These are phyloP conservation scores for Benthosema pterotum DNA, from an alignment of 2,797 vertebrate genomes.

Conservation along the genomic window DNA sequence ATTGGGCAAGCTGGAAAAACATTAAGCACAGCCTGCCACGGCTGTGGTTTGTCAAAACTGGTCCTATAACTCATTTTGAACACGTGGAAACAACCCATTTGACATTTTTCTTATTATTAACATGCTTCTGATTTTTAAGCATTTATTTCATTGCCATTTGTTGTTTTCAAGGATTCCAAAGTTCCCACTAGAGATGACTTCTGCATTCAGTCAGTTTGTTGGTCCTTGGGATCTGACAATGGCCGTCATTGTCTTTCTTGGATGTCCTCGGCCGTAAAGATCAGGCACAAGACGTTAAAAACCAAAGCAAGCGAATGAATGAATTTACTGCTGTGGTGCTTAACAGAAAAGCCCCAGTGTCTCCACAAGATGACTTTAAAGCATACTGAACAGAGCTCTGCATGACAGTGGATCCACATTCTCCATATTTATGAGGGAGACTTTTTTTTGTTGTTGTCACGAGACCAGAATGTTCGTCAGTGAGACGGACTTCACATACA, in stretches of 20 bases:
- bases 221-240: not conserved
- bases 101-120: not conserved
- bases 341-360: no score
- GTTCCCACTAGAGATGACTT: no score
- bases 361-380: not conserved
- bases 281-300: not conserved
- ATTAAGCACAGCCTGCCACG: not conserved
- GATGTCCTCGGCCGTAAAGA: not conserved
- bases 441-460: constrained; percentile 37
- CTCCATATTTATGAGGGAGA: constrained; percentile 8
- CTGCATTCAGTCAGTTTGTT: not conserved
- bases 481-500: constrained; percentile 28
- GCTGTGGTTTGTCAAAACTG: not conserved
- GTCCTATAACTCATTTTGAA: no score
- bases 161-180: no score
- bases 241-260: not conserved
- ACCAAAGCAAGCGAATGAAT: not conserved
- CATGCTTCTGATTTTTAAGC: not conserved
- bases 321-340: not conserved
- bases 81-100: no score
- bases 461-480: constrained; percentile 39
- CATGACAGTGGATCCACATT: constrained; percentile 24
- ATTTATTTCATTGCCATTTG: not conserved
- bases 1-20: not conserved
- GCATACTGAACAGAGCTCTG: not conserved